These are phyloP conservation scores for Actenoides lindsayi DNA, from an alignment of 2,113 vertebrate genomes.

Conservation along the genomic window DNA sequence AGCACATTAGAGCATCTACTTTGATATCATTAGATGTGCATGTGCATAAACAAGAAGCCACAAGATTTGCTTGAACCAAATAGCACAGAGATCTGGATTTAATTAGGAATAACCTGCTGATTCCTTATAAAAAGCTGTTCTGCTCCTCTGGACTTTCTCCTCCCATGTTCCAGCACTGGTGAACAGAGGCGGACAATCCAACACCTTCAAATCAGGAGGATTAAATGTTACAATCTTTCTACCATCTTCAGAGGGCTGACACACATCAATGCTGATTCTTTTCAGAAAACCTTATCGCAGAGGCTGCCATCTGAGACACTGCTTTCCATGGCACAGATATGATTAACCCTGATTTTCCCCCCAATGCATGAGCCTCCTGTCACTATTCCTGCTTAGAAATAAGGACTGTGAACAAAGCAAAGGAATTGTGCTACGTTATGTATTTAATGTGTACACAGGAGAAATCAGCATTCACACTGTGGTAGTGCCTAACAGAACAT, in stretches of 20 bases:
- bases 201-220: not conserved
- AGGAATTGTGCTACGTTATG: not conserved
- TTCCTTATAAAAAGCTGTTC: not conserved
- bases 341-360: not conserved
- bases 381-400: not conserved
- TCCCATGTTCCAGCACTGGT: not conserved
- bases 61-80: not conserved
- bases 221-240: not conserved
- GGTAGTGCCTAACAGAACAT: not conserved
- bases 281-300: not conserved
- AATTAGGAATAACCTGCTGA: not conserved
- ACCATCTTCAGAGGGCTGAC: not conserved
- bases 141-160: not conserved
- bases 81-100: not conserved
- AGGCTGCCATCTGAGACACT: not conserved
- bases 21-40: not conserved
- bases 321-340: not conserved
- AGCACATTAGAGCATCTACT: not conserved
- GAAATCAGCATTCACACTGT: not conserved
- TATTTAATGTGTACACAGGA: not conserved
- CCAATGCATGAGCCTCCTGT: not conserved
- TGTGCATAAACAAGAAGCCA: not conserved
- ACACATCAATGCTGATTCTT: not conserved
- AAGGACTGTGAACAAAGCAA: not conserved
- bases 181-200: not conserved